Evolutionary conservation across 2,797 vertebrate genomes (phyloP).

Genomic region (Gambusia yucatana): DNA sequence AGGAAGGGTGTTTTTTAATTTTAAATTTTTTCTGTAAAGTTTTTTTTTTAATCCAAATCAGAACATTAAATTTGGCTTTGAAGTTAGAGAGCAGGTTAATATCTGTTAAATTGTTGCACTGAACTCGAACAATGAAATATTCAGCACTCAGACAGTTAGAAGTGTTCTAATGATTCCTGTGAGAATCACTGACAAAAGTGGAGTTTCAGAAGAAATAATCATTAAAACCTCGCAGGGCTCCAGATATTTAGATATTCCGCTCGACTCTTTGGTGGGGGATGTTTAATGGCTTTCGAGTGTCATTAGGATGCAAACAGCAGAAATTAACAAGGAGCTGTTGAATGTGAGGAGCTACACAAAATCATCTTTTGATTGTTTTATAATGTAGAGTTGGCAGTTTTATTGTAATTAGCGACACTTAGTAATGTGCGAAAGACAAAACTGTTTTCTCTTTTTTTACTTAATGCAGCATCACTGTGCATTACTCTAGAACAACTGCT

Average conservation of each 20-base stretch:
- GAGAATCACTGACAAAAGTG: conserved; percentile 41
- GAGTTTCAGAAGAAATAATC: conserved; percentile 36
- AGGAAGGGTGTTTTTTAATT: conserved; percentile 15
- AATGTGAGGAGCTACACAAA: conserved; percentile 50
- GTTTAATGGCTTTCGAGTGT: conserved; percentile 60
- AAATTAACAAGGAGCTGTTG: conserved; percentile 45
- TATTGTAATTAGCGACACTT: conserved; percentile 55
- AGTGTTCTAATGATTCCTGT: conserved; percentile 31
- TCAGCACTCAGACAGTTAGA: conserved; percentile 31
- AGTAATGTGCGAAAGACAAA: conserved; percentile 42
- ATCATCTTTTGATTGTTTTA: conserved; percentile 66
- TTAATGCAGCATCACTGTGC: conserved; percentile 21
- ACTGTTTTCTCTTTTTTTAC: conserved; percentile 19
- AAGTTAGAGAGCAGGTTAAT: conserved; percentile 30
- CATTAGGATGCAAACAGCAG: conserved; percentile 56
- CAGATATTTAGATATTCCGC: conserved; percentile 46
- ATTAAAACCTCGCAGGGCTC: conserved; percentile 42
- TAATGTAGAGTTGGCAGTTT: conserved; percentile 59
- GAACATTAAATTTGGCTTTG: conserved; percentile 1
- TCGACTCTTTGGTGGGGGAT: conserved; percentile 51
- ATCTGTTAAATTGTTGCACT: conserved; percentile 12
- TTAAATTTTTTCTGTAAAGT: conserved; percentile 14
- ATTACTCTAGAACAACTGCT: conserved; percentile 39
- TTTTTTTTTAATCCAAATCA: conserved; percentile 12
- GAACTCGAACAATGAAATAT: conserved; percentile 31